Base-by-base conservation (phyloP, 2,888 invertebrate genomes). In the Cenopis cana region DNA sequence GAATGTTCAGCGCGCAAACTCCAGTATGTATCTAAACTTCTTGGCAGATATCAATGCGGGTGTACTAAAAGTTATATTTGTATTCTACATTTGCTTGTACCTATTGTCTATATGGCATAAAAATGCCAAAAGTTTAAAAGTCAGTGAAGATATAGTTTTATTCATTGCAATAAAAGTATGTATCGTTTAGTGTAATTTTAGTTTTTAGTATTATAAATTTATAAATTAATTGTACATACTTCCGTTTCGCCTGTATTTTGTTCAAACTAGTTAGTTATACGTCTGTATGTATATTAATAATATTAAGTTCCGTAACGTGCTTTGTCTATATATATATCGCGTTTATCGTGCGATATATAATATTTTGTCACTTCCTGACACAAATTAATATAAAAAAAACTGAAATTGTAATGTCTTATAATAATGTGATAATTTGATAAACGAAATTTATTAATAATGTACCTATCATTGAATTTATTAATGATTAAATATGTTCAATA, bases 211-310 rank as follows among this genome's bases (percentile, higher is more conserved):
- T 33, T 33, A 33, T 33, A 33, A 24, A 24, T 24, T 66, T n/a
- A n/a, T n/a, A 46, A 56, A 24, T 49, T 54, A 20, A 46, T 56
- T 69, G 62, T 69, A 64, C 24, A 56, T 69, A 57, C 46, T 68
- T 36, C 36, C 24, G 18, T 52, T 57, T 69, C 64, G 56, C 69
- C 69, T 69, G 69, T 64, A 64, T 56, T 69, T 69, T 64, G 69
- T 69, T 69, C 69, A 69, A 69, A 69, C 56, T 69, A 69, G 55
- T 18, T 36, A 56, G 1, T 64, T 50, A 4, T 59, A 50, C 20
- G 64, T 18, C 20, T 52, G 33, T 18, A 18, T 52, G 33, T 62
- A 61, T 49, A 64, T 54, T 33, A 17, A 38, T 46, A 36, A 14
- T 33, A 14, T 14, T 62, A 36, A 52, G 33, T 62, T 18, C 17